phyloP scores from a whole-genome alignment of 1,140 invertebrate genomes.

The Ridgeia piscesae region DNA sequence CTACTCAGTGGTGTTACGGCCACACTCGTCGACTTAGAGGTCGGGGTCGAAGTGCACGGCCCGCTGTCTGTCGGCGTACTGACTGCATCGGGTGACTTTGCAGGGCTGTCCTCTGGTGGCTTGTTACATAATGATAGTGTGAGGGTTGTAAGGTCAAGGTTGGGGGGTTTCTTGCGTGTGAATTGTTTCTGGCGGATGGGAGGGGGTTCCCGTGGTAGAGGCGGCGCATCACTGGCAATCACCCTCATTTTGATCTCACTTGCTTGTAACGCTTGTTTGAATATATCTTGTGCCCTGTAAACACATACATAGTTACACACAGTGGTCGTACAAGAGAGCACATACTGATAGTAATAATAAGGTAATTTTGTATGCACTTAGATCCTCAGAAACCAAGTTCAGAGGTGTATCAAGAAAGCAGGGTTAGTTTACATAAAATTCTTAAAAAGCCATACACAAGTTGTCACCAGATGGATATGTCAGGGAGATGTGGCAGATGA shows the following conservation, averaged over 20 bases:
- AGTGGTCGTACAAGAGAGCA: background rate
- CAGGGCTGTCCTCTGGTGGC: background rate
- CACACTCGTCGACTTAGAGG: background rate
- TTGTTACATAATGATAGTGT: background rate
- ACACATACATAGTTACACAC: background rate
- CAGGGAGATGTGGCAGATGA: too few relatives aligned
- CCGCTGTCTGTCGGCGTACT: background rate
- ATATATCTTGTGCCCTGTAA: constrained; percentile 19
- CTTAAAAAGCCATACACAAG: too few relatives aligned
- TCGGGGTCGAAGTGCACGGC: background rate
- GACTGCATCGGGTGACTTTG: background rate
- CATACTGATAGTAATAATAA: too few relatives aligned
- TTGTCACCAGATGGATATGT: too few relatives aligned
- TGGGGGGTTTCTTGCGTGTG: constrained; percentile 6
- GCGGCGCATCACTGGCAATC: constrained; percentile 6
- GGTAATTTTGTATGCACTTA: too few relatives aligned
- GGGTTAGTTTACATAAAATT: too few relatives aligned
- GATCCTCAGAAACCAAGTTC: too few relatives aligned
- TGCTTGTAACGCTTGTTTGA: background rate
- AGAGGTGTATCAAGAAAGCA: too few relatives aligned
- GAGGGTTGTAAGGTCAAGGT: background rate
- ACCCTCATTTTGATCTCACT: background rate
- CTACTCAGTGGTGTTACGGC: background rate
- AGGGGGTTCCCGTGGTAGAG: background rate
- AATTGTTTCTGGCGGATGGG: constrained; percentile 1